Percentiles rank a stretch among this genome's conserved stretches.
phyloP scores from a whole-genome alignment of 2,888 invertebrate genomes.

The Minunthozetes semirufus region DNA sequence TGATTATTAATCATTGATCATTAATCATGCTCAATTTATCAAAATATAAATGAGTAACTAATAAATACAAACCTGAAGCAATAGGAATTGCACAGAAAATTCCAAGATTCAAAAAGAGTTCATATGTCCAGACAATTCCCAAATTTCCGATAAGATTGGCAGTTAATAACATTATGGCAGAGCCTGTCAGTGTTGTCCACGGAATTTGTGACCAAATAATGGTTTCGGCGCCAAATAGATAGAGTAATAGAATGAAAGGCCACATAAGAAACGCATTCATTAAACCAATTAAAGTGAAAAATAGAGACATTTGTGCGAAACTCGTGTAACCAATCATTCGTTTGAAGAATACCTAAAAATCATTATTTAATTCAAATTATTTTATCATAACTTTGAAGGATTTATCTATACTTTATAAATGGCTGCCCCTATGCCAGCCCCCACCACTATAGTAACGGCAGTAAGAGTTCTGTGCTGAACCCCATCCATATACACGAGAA shows the following conservation, averaged over 20 bases:
- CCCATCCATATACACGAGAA: conserved; percentile 91
- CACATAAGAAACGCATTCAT: conserved; percentile 79
- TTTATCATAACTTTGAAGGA: neutral
- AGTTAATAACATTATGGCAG: conserved; percentile 65
- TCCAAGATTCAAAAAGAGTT: conserved; percentile 87
- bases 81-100: conserved; percentile 82
- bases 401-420: conserved; percentile 69
- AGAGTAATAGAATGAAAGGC: conserved; percentile 71
- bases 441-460: conserved; percentile 81
- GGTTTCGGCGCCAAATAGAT: conserved; percentile 72
- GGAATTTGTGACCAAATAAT: conserved; percentile 75
- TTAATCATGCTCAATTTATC: neutral
- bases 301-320: conserved; percentile 82
- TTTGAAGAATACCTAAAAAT: conserved; percentile 74
- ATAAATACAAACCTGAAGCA: neutral
- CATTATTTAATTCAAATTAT: neutral
- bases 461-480: conserved; percentile 75
- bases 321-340: conserved; percentile 89
- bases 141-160: conserved; percentile 90
- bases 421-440: conserved; percentile 83
- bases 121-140: conserved; percentile 85
- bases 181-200: conserved; percentile 71
- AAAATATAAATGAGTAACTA: neutral
- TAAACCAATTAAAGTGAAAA: conserved; percentile 83
- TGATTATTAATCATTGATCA: no score